Evolutionary conservation across 2,797 vertebrate species (phyloP).

Genomic region (Syngnathus rostellatus): DNA sequence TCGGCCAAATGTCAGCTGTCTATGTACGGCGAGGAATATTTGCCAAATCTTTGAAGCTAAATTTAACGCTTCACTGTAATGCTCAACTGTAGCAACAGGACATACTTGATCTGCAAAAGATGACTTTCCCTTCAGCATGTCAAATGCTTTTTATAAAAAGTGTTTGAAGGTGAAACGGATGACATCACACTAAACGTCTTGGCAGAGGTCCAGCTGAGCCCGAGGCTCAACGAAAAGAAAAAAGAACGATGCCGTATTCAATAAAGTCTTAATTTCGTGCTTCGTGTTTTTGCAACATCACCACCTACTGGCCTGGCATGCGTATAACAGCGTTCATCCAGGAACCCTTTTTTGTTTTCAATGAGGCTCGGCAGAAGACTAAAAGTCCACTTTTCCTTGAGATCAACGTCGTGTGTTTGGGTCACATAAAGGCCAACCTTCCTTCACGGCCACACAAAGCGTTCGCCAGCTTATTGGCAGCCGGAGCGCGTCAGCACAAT

Average conservation of each 20-base stretch:
- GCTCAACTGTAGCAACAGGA: background rate
- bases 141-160: background rate
- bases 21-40: constrained; percentile 23
- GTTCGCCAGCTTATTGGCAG: constrained; percentile 11
- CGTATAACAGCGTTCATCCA: background rate
- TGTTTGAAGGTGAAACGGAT: constrained; percentile 3
- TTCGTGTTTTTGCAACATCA: constrained; percentile 13
- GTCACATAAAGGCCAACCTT: constrained; percentile 1
- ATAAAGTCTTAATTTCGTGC: constrained; percentile 53
- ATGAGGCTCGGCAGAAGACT: background rate
- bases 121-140: background rate
- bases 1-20: constrained; percentile 37
- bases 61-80: constrained; percentile 25
- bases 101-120: background rate
- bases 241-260: constrained; percentile 17
- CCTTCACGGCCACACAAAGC: background rate
- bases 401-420: background rate
- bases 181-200: constrained; percentile 12
- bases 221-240: constrained; percentile 6
- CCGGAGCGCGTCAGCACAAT: background rate
- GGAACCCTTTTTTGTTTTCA: background rate
- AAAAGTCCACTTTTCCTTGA: background rate
- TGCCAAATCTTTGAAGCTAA: constrained; percentile 19
- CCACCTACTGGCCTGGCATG: background rate
- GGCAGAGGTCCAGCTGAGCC: constrained; percentile 20